A percentile compares a stretch with the other conserved stretches of the same genome.
Evolutionary conservation across 2,113 vertebrate genomes (phyloP).

Genomic region (Tachycineta bicolor): DNA sequence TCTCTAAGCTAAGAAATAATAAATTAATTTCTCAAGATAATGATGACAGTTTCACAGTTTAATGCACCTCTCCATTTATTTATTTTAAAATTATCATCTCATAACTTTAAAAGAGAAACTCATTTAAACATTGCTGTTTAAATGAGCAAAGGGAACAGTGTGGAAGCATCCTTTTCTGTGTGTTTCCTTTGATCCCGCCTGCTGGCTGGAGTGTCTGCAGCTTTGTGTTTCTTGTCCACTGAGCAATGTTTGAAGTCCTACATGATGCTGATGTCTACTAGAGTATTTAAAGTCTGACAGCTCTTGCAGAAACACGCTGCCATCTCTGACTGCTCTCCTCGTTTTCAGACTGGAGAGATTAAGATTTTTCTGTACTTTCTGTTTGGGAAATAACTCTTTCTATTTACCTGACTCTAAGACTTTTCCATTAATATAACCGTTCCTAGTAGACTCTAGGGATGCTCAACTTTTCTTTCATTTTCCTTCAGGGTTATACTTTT

Average conservation of each 20-base stretch:
- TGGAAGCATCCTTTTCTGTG: not conserved
- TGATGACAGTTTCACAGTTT: slow-evolving; percentile 34
- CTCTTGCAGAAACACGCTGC: not conserved
- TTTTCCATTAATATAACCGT: not conserved
- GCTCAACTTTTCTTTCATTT: not conserved
- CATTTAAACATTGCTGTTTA: slow-evolving; percentile 33
- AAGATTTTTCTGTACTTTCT: not conserved
- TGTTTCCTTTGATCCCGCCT: not conserved
- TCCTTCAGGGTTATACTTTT: not conserved
- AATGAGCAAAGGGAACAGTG: not conserved
- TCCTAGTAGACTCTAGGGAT: not conserved
- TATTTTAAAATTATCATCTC: slow-evolving; percentile 49
- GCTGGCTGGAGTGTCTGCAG: not conserved
- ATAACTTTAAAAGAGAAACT: not conserved
- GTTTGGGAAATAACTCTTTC: not conserved
- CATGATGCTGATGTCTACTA: not conserved
- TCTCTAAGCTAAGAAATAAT: not conserved
- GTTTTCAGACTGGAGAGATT: not conserved
- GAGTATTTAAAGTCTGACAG: not conserved
- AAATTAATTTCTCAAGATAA: slow-evolving; percentile 14
- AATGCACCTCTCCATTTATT: not conserved
- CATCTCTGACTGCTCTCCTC: not conserved
- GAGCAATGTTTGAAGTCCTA: not conserved
- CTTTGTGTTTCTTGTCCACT: not conserved
- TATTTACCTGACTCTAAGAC: not conserved